Evolutionary conservation across 2,797 vertebrate species (phyloP), one percentile per base, ranked within the genome.

Genomic region (Gymnoscopelus braueri): DNA sequence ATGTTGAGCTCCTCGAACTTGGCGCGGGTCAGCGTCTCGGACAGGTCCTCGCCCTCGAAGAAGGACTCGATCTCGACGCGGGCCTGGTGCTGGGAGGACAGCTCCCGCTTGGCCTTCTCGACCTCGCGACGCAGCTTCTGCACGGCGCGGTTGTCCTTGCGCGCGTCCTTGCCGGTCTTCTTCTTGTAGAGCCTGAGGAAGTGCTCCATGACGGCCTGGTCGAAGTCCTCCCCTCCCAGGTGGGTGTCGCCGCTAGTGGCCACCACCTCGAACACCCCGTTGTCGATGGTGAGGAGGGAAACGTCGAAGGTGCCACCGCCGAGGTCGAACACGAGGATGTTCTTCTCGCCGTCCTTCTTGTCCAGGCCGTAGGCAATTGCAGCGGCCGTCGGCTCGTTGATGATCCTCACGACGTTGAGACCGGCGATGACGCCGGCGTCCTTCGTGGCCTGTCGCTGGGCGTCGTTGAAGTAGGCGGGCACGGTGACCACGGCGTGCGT

Each of bases 1-100:
- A 96, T 96, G 82, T 95, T 96, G 59, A 96, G 87, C 80, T 96
- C 95, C 71, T 96, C 95, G 84, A 96, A 96, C 80, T 96, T 96
- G 68, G 95, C 95, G 29, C 94, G 91, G 64, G 95, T 96, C 12
- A 96, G 88, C 0, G 95, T 96, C 82, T 96, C 95, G 0, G 95
- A 96, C 89, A 96, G 96, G 68, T 96, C 95, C 78, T 96, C 95
- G 5, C 95, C 94, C 61, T 96, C 95, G 72, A 92, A 96, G 88
- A 96, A 96, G 53, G 95, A 96, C 78, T 96, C 95, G 0, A 95
- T 96, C 88, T 96, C 95, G 55, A 96, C 96, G 35, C 94, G 94
- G 47, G 95, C 89, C 88, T 96, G 95, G 82, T 96, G 95, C 74
- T 96, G 95, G 54, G 95, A 90, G 4, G 95, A 95, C 66, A 96